A percentile compares a stretch with the other conserved stretches of the same genome.
Evolutionary conservation across 2,888 invertebrate genomes (phyloP).

Genomic region (Drosophila neonasuta): DNA sequence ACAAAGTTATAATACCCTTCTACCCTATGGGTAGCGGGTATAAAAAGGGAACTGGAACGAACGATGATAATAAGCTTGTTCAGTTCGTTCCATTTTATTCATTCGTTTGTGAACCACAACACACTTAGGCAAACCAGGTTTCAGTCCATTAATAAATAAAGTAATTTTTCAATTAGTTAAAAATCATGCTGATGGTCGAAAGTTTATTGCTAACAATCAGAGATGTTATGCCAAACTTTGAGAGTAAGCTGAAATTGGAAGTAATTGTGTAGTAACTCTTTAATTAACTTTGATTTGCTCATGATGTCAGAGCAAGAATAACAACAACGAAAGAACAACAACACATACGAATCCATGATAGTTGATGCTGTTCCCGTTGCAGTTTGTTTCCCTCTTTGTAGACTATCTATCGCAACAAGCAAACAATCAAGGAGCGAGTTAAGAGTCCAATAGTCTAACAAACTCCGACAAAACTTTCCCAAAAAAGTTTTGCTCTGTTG

Average conservation of each 20-base stretch:
- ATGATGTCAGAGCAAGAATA: constrained; percentile 19
- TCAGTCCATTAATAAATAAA: neutral
- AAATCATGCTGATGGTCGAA: neutral
- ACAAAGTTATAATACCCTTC: no score
- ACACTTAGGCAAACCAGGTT: no score
- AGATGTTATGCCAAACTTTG: constrained; percentile 23
- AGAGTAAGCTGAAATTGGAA: constrained; percentile 17
- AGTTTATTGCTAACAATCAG: constrained; percentile 10
- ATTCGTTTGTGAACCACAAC: no score
- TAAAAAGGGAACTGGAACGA: no score
- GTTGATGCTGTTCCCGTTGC: constrained; percentile 30
- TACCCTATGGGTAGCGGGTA: no score
- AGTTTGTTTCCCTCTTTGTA: constrained; percentile 26
- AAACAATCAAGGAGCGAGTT: constrained; percentile 59
- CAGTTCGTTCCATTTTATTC: no score
- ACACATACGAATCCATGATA: constrained; percentile 20
- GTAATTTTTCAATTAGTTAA: constrained; percentile 7
- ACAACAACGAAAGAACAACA: constrained; percentile 4
- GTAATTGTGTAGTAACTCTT: constrained; percentile 30
- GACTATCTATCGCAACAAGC: constrained; percentile 59
- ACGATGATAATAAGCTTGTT: no score
- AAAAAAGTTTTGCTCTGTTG: constrained; percentile 37
- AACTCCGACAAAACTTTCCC: constrained; percentile 43
- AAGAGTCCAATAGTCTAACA: constrained; percentile 41
- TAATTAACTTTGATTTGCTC: constrained; percentile 57